Evolutionary conservation across 2,888 invertebrate genomes (phyloP).

Genomic region (Drosophila formosana): DNA sequence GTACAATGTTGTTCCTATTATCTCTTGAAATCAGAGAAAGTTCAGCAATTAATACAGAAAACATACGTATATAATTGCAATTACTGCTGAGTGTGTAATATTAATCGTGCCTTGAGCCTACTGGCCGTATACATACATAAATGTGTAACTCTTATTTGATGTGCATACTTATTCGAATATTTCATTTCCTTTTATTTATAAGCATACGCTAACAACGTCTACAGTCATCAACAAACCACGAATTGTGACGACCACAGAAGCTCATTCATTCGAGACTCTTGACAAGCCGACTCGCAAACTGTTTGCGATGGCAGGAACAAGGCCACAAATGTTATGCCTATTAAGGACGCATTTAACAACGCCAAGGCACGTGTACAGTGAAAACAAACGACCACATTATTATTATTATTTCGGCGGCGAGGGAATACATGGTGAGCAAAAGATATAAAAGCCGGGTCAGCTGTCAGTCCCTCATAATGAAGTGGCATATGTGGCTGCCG

Average conservation of each 20-base stretch:
- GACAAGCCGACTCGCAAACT: constrained; percentile 20
- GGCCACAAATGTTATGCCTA: constrained; percentile 68
- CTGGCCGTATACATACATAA: constrained; percentile 5
- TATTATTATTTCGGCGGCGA: constrained; percentile 53
- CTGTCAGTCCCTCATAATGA: constrained; percentile 52
- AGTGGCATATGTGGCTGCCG: constrained; percentile 58
- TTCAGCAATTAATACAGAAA: constrained; percentile 7
- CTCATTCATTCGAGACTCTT: constrained; percentile 28
- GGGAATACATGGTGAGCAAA: background rate
- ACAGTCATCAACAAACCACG: constrained; percentile 40
- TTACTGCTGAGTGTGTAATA: constrained; percentile 9
- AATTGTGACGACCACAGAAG: constrained; percentile 26
- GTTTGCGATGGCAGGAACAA: constrained; percentile 56
- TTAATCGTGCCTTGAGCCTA: constrained; percentile 21
- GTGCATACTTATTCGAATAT: constrained; percentile 12
- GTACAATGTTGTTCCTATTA: too few species aligned
- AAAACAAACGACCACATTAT: constrained; percentile 74
- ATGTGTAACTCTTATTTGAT: background rate
- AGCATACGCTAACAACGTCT: constrained; percentile 20
- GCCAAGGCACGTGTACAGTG: constrained; percentile 63
- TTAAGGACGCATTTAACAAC: constrained; percentile 69
- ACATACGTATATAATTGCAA: constrained; percentile 27
- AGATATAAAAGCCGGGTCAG: background rate
- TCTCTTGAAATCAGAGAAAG: background rate
- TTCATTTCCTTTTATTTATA: constrained; percentile 21